Evolutionary conservation across 2,888 invertebrate genomes (phyloP), one percentile per base, ranked within the genome.

Genomic region (Proisotoma minuta): DNA sequence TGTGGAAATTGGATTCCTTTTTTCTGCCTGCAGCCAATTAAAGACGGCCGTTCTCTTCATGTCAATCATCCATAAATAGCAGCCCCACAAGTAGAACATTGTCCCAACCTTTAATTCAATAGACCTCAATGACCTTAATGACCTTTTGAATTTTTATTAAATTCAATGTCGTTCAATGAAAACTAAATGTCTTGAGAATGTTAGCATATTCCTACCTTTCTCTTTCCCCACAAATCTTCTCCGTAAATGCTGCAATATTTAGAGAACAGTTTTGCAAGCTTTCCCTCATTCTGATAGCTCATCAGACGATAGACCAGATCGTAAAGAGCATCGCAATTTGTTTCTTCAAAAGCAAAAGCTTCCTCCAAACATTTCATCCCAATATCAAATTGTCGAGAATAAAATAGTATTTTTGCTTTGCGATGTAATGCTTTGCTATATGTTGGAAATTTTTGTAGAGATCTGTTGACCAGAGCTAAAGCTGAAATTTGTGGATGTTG

Each of bases 191-290:
- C n/a, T n/a, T n/a, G n/a, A n/a, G n/a, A n/a, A n/a, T n/a, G n/a
- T n/a, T n/a, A n/a, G n/a, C n/a, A n/a, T n/a, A n/a, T 47, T 18
- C 47, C 47, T 5, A 47, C 47, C n/a, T 47, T 47, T 18, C 47
- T 10, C 47, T 47, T 47, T 18, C 47, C 47, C 47, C 47, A 47
- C 47, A 47, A 18, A 20, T 47, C n/a, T 47, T 47, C 47, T n/a
- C 47, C 47, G n/a, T 47, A 20, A 47, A 5, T 18, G 5, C 5
- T n/a, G 18, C 47, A 47, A 18, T 47, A 47, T 18, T 47, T 47
- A 5, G 5, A 5, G 47, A 47, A 47, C 5, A 47, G 5, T 47
- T 8, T 5, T 5, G 5, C 47, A 10, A 47, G 47, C n/a, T 47
- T 47, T 10, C n/a, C 47, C n/a, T 18, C 5, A 47, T 47, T 47